Evolutionary conservation across 2,113 vertebrate species (phyloP).

Genomic region (human (Homo sapiens)): DNA sequence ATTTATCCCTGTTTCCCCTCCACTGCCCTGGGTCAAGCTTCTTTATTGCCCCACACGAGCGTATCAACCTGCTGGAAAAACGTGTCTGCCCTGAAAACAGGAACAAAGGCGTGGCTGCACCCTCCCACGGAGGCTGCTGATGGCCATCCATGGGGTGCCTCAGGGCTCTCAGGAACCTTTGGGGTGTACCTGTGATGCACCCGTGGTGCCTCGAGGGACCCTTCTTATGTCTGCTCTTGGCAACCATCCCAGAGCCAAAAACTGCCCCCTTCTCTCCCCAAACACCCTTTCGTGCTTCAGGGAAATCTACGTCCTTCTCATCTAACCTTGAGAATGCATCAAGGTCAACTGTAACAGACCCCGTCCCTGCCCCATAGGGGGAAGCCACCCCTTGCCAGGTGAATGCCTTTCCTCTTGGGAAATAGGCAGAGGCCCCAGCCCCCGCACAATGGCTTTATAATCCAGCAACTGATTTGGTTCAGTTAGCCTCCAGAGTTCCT

Average conservation of each 20-base stretch:
- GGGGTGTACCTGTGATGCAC: background rate
- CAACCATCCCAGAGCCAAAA: background rate
- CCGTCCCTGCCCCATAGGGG: fast-evolving
- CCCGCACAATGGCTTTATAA: background rate
- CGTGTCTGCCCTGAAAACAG: background rate
- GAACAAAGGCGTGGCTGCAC: fast-evolving
- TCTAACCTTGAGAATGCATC: background rate
- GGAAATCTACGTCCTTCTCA: background rate
- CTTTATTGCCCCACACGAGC: background rate
- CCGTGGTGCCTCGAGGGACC: fast-evolving
- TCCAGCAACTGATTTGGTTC: background rate
- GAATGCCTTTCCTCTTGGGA: background rate
- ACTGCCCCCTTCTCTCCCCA: fast-evolving
- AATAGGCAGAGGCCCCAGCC: background rate
- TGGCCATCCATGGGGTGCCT: background rate
- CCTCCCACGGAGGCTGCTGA: background rate
- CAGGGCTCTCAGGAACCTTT: background rate
- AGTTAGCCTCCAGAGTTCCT: background rate
- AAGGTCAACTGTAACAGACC: background rate
- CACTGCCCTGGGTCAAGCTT: background rate
- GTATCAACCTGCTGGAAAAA: background rate
- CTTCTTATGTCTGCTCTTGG: fast-evolving
- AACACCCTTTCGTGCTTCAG: fast-evolving
- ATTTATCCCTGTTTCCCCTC: background rate
- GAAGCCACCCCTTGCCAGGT: background rate